A percentile compares a stretch with the other conserved stretches of the same genome.
Evolutionary conservation across 2,797 vertebrate species (phyloP).

Genomic region (Momotus momota): DNA sequence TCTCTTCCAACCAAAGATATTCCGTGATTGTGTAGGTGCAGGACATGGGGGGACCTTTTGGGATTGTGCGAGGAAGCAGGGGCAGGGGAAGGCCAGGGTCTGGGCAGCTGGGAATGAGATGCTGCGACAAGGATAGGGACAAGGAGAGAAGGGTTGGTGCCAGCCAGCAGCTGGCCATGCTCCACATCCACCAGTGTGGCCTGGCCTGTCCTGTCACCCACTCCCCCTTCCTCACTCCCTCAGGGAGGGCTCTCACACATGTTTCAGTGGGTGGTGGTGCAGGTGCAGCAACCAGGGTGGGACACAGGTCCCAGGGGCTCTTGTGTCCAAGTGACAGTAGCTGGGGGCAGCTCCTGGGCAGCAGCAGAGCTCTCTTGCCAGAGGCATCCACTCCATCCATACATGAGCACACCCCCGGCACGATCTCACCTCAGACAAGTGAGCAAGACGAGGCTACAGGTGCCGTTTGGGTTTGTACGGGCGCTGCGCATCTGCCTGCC

Average conservation of each 20-base stretch:
- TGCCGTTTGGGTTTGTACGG: not conserved
- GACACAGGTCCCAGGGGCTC: not conserved
- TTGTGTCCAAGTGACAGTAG: not conserved
- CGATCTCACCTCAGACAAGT: not conserved
- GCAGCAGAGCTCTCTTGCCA: not conserved
- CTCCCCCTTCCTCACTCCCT: not conserved
- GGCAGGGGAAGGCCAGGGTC: not conserved
- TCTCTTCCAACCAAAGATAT: no score
- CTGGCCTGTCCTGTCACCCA: not conserved
- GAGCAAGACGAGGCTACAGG: not conserved
- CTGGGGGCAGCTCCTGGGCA: not conserved
- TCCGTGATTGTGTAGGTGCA: not conserved
- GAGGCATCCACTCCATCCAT: not conserved
- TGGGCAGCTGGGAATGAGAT: not conserved
- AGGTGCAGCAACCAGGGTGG: not conserved
- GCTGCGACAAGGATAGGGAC: not conserved
- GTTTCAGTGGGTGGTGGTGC: not conserved
- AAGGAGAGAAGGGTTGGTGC: rapidly evolving
- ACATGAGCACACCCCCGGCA: not conserved
- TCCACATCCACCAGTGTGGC: not conserved
- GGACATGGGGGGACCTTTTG: not conserved
- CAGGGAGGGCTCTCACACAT: rapidly evolving
- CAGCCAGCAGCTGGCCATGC: not conserved
- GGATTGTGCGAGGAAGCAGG: not conserved
- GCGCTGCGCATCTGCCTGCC: not conserved